Evolutionary conservation across 2,113 vertebrate species (phyloP), one percentile per base, ranked within the genome.

Genomic region (Psilopsiagon aymara): DNA sequence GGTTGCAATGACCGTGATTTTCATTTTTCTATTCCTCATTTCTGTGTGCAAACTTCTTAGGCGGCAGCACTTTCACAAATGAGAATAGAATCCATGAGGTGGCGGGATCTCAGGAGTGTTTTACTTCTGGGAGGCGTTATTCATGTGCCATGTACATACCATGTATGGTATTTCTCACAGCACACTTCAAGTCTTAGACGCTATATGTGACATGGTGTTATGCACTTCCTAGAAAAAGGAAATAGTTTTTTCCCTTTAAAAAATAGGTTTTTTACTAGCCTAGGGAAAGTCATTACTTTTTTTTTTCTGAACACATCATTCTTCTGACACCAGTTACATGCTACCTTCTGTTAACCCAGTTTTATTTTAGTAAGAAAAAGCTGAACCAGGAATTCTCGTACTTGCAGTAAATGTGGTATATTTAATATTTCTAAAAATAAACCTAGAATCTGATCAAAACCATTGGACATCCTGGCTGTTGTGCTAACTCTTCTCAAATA

Each of bases 341-440:
- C 24, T 59, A 43, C 93, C 93, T 95, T 96, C 95, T 96, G 95
- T 80, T 91, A 91, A 90, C 82, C 87, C 71, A 96, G 68, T 91
- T 96, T 86, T 88, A 70, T 93, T 82, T 95, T 21, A 77, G 96
- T 70, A 21, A 57, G 76, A 74, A 92, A 63, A 69, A 92, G 74
- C 88, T 83, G 84, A 96, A 91, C 70, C 23, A 86, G 27, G 85
- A 80, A 88, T 88, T 85, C 44, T 87, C 59, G 62, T 79, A 49
- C 64, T 88, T 84, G 33, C 86, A 86, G 60, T 15, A 71, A 81
- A 89, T 25, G 39, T 9, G 2, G 10, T 37, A 53, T 7, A 49
- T 87, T 86, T 70, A 77, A 59, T 95, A 85, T 74, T 88, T 85
- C 62, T 85, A 76, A 91, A 95, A 92, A 57, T 79, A 20, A 85